These are phyloP conservation scores for Copidosoma aretas DNA, from an alignment of 2,888 invertebrate species.

Conservation along the genomic window DNA sequence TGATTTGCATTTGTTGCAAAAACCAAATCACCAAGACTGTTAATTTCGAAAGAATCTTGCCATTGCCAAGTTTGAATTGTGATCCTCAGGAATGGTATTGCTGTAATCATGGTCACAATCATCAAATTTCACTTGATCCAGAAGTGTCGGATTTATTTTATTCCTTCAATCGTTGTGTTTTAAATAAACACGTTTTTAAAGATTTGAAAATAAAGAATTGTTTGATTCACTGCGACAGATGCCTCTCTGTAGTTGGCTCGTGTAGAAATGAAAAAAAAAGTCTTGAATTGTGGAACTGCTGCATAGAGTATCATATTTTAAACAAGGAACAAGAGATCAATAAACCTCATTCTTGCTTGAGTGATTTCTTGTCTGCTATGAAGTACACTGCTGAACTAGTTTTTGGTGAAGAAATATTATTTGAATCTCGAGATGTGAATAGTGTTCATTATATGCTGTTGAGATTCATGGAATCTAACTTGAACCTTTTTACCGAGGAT, in stretches of 20 bases:
- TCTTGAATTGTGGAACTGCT: conserved; percentile 57
- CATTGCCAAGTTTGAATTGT: conserved; percentile 54
- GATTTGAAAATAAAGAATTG: conserved; percentile 46
- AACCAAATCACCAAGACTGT: conserved; percentile 49
- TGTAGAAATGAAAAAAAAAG: conserved; percentile 48
- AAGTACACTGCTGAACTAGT: conserved; percentile 47
- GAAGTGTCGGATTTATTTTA: conserved; percentile 55
- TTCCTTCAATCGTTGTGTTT: conserved; percentile 49
- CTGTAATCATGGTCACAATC: conserved; percentile 49
- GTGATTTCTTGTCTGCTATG: conserved; percentile 55
- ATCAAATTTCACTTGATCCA: conserved; percentile 45
- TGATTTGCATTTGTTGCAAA: conserved; percentile 54
- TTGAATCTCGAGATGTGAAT: conserved; percentile 50
- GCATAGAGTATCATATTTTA: conserved; percentile 47
- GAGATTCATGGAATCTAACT: conserved; percentile 55
- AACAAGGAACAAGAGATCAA: conserved; percentile 25
- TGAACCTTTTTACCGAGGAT: conserved; percentile 49
- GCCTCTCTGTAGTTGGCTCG: conserved; percentile 52
- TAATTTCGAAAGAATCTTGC: conserved; percentile 51
- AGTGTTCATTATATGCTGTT: conserved; percentile 50
- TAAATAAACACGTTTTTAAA: conserved; percentile 48
- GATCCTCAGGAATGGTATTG: conserved; percentile 60
- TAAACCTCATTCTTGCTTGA: conserved; percentile 45
- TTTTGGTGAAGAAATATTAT: conserved; percentile 51
- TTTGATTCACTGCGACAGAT: conserved; percentile 53